Conservation (phyloP, 2,113 vertebrate genomes). For the Sula dactylatra region DNA sequence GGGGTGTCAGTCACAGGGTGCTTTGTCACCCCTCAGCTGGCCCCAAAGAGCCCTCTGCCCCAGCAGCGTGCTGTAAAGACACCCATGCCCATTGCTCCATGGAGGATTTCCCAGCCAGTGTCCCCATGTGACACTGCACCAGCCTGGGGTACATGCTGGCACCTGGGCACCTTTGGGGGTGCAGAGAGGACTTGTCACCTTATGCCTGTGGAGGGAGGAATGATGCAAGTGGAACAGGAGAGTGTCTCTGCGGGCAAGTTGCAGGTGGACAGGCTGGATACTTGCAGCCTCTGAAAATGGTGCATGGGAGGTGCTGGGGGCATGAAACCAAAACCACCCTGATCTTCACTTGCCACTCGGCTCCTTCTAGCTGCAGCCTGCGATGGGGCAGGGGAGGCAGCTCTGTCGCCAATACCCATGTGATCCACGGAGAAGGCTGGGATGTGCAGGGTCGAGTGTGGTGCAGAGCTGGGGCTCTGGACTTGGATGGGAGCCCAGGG, state of each 20-base stretch:
- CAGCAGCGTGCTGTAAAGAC: neutral
- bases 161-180: neutral
- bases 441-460: neutral
- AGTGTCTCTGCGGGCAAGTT: neutral
- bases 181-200: neutral
- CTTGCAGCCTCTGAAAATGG: neutral
- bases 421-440: neutral
- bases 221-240: neutral
- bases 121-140: accelerated
- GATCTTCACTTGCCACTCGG: neutral
- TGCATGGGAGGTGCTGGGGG: neutral
- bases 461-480: neutral
- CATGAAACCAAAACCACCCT: accelerated
- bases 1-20: neutral
- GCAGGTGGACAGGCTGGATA: neutral
- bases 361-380: neutral
- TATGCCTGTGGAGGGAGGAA: neutral
- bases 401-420: neutral
- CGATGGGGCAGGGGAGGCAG: neutral
- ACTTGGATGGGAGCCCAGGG: neutral
- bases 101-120: neutral
- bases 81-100: accelerated
- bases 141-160: accelerated
- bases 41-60: neutral
- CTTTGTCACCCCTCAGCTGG: neutral